A percentile compares a stretch with the other conserved stretches of the same genome.
phyloP scores from a whole-genome alignment of 2,888 invertebrate species.

The Congeria kusceri region DNA sequence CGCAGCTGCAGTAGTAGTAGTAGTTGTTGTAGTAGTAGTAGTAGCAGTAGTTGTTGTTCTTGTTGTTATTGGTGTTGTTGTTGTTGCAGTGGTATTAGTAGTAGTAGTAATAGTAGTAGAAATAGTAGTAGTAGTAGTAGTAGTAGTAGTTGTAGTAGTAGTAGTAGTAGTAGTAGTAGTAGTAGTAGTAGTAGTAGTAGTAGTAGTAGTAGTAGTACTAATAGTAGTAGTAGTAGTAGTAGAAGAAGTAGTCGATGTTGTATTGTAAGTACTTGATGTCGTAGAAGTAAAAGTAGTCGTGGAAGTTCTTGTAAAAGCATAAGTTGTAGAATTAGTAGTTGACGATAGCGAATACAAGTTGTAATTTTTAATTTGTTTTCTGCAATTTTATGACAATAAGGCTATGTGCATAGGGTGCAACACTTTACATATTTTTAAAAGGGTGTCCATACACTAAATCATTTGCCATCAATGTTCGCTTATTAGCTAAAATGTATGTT shows the following conservation, averaged over 20 bases:
- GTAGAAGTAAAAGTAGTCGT: slow-evolving; percentile 4
- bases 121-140: slow-evolving; percentile 8
- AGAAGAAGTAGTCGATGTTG: not conserved
- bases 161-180: not conserved
- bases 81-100: slow-evolving; percentile 4
- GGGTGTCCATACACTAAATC: too few relatives aligned
- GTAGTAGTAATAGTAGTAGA: not conserved
- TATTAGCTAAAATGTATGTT: too few relatives aligned
- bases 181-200: slow-evolving; percentile 7
- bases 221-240: too few relatives aligned
- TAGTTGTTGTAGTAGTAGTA: not conserved
- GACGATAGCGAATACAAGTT: too few relatives aligned
- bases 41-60: slow-evolving; percentile 1
- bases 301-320: not conserved
- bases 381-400: too few relatives aligned
- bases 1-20: not conserved
- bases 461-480: too few relatives aligned
- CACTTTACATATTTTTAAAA: too few relatives aligned
- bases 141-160: slow-evolving; percentile 10
- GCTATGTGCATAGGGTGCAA: too few relatives aligned
- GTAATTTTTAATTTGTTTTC: too few relatives aligned
- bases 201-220: not conserved
- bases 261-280: not conserved
- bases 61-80: not conserved
- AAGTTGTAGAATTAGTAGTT: not conserved